Evolutionary conservation across 2,113 vertebrate species (phyloP).

Genomic region (Gymnorhina tibicen): DNA sequence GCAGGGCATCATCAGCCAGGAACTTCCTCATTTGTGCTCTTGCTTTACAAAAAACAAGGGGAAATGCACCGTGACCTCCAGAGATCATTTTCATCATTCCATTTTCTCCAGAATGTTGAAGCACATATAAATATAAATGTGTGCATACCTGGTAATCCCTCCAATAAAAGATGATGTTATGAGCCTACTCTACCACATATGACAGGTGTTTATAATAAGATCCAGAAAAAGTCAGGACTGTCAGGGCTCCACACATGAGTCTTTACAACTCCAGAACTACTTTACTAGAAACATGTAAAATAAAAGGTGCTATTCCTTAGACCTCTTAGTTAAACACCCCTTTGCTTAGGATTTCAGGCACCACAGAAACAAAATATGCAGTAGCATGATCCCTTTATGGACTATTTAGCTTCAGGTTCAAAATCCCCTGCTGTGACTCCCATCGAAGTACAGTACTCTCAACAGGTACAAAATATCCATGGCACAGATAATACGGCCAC

Average conservation of each 20-base stretch:
- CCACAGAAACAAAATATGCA: neutral
- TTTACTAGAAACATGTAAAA: neutral
- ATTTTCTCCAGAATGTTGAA: neutral
- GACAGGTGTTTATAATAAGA: neutral
- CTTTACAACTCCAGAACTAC: neutral
- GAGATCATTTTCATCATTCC: neutral
- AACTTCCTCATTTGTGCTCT: neutral
- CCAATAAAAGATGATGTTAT: neutral
- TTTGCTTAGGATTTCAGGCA: neutral
- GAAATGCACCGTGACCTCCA: neutral
- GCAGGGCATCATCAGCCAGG: neutral
- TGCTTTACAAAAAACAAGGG: neutral
- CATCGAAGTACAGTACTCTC: neutral
- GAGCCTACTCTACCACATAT: neutral
- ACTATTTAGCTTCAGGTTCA: neutral
- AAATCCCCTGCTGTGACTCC: neutral
- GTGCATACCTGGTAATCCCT: neutral
- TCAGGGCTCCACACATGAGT: rapidly evolving
- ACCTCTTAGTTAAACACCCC: neutral
- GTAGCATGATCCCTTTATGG: neutral
- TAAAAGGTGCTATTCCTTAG: neutral
- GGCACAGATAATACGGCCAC: neutral
- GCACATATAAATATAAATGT: neutral
- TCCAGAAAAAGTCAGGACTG: neutral
- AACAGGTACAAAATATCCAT: neutral